Conservation (phyloP, 2,113 vertebrate species). For the Girardinichthys multiradiatus region DNA sequence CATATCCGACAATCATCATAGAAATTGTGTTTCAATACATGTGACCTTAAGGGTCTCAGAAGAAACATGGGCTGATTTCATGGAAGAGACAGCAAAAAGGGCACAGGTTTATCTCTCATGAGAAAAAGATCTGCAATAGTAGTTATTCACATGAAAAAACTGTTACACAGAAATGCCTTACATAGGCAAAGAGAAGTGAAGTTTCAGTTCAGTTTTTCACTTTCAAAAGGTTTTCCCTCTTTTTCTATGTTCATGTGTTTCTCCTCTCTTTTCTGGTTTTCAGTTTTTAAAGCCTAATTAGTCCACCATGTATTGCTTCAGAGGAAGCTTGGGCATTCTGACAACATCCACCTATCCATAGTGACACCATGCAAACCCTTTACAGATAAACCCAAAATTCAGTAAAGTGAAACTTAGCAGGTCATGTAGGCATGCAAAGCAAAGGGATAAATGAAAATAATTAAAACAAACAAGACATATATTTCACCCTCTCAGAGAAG, state of each 20-base stretch:
- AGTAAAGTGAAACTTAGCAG: neutral
- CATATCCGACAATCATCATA: conserved; percentile 41
- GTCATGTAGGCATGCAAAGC: neutral
- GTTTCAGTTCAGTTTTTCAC: conserved; percentile 31
- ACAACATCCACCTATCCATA: neutral
- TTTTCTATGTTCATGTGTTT: neutral
- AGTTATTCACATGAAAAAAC: conserved; percentile 1
- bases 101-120: neutral
- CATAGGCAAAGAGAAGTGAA: neutral
- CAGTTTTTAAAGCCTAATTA: neutral
- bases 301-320: neutral
- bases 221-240: neutral
- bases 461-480: too few relatives aligned
- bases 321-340: neutral
- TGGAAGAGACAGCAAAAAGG: neutral
- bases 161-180: conserved; percentile 6
- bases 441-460: neutral
- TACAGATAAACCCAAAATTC: neutral
- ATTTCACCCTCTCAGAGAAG: too few relatives aligned
- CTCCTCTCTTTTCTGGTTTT: neutral
- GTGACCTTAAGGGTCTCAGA: conserved; percentile 23
- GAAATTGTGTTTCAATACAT: conserved; percentile 11
- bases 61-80: neutral
- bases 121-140: conserved; percentile 6
- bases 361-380: neutral